Conservation (phyloP, 2,888 invertebrate genomes). For the Aphidoletes aphidimyza region DNA sequence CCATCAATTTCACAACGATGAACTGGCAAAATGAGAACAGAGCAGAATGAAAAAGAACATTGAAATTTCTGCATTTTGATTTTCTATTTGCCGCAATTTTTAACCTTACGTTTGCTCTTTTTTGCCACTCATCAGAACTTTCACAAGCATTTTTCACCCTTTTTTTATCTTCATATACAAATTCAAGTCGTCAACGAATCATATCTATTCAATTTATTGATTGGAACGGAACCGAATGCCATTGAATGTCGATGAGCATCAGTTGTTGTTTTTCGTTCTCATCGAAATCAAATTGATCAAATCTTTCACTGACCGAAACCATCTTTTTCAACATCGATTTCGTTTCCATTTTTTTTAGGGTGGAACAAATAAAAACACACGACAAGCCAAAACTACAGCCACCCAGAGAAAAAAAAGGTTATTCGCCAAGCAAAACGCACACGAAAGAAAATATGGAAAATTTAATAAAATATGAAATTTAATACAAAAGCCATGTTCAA, state of each 20-base stretch:
- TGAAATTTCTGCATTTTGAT: conserved; percentile 16
- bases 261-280: background rate
- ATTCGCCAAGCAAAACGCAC: background rate
- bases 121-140: background rate
- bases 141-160: conserved; percentile 12
- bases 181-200: conserved; percentile 26
- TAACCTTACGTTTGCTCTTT: conserved; percentile 44
- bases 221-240: too few relatives aligned
- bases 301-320: conserved; percentile 5
- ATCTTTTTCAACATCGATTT: background rate
- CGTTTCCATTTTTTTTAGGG: background rate
- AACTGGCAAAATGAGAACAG: background rate
- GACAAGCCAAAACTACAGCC: too few relatives aligned
- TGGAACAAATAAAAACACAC: background rate
- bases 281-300: background rate
- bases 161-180: background rate
- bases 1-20: background rate
- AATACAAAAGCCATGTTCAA: conserved; percentile 47
- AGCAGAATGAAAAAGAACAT: background rate
- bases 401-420: background rate
- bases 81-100: conserved; percentile 2
- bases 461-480: conserved; percentile 54
- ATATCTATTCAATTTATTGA: conserved; percentile 40
- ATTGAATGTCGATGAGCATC: conserved; percentile 43
- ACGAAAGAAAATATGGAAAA: conserved; percentile 11